Evolutionary conservation across 1,140 invertebrate genomes (phyloP).

Genomic region (Diorhabda elongata): DNA sequence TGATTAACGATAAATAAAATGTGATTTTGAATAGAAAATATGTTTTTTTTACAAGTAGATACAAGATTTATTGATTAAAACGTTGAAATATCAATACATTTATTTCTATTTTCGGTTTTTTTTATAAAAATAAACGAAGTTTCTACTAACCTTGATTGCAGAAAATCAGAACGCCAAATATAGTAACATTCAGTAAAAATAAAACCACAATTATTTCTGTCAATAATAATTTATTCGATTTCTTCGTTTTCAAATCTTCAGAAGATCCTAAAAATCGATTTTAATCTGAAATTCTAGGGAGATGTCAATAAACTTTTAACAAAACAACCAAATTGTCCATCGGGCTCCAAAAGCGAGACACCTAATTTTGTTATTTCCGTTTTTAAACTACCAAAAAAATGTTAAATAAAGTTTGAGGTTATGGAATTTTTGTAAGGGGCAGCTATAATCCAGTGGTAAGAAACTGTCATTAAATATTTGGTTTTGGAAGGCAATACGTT

Average conservation of each 20-base stretch:
- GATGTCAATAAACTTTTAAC: neutral
- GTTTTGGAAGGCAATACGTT: no score
- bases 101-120: slow-evolving; percentile 3
- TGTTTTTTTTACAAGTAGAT: neutral
- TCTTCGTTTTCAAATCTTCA: neutral
- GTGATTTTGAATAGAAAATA: neutral
- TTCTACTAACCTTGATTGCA: neutral
- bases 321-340: neutral
- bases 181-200: neutral
- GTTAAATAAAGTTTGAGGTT: no score
- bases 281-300: neutral
- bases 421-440: no score
- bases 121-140: slow-evolving; percentile 9
- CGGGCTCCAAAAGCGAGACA: neutral
- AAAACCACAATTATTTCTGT: neutral
- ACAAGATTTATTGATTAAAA: neutral
- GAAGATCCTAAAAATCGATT: neutral
- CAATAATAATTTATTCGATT: neutral
- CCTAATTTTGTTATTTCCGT: neutral
- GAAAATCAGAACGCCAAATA: neutral
- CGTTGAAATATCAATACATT: neutral
- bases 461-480: no score
- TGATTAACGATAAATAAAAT: neutral
- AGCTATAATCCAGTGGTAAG: no score
- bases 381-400: neutral